phyloP scores from a whole-genome alignment of 2,888 invertebrate genomes.

The Tupiocoris notatus region DNA sequence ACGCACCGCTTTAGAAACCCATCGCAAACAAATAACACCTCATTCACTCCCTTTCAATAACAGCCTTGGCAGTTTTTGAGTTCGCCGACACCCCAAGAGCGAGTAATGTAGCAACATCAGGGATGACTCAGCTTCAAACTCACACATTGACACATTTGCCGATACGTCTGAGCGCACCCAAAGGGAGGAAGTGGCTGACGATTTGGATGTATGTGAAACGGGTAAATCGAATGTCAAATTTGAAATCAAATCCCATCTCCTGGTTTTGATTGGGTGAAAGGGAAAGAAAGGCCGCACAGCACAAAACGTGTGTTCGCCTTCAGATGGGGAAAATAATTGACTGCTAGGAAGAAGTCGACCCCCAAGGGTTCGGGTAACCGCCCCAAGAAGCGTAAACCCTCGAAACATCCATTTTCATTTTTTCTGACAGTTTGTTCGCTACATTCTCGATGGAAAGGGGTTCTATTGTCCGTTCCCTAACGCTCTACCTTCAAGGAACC shows the following conservation, averaged over 20 bases:
- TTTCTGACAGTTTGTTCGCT: not conserved
- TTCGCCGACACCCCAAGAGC: too few relatives aligned
- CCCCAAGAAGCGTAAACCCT: not conserved
- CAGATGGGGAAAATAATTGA: not conserved
- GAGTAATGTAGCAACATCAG: too few relatives aligned
- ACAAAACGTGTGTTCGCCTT: not conserved
- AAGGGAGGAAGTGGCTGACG: too few relatives aligned
- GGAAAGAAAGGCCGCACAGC: not conserved
- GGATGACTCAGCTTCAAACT: not conserved
- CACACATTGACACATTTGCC: too few relatives aligned
- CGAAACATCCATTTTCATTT: not conserved
- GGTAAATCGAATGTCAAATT: slow-evolving; percentile 27
- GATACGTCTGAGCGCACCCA: too few relatives aligned
- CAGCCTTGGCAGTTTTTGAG: too few relatives aligned
- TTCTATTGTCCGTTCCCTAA: not conserved
- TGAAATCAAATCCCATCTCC: slow-evolving; percentile 4
- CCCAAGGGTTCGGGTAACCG: not conserved
- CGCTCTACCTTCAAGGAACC: not conserved
- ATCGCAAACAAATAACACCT: too few relatives aligned
- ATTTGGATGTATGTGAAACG: not conserved
- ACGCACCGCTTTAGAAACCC: too few relatives aligned
- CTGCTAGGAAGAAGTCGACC: not conserved
- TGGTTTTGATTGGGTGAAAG: not conserved
- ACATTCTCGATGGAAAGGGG: not conserved
- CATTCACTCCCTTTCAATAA: too few relatives aligned